Evolutionary conservation across 2,888 invertebrate genomes (phyloP).

Genomic region (Pharmacophagus antenor): DNA sequence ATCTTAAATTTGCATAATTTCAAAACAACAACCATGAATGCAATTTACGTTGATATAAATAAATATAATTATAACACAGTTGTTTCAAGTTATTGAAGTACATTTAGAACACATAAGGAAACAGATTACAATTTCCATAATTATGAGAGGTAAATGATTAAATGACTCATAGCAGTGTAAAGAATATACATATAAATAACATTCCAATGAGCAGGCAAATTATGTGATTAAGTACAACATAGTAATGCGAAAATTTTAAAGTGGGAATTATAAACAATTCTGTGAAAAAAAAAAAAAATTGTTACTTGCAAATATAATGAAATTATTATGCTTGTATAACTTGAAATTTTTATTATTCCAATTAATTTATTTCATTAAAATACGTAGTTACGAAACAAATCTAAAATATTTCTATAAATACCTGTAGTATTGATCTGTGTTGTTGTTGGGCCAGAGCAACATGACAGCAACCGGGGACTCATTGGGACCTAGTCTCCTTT

Average conservation of each 20-base stretch:
- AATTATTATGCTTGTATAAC: too few species aligned
- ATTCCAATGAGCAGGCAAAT: conserved; percentile 36
- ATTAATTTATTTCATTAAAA: too few species aligned
- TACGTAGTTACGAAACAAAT: background rate
- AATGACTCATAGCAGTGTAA: conserved; percentile 39
- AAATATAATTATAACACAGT: conserved; percentile 26
- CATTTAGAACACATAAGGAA: conserved; percentile 34
- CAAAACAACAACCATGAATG: conserved; percentile 25
- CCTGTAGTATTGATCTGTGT: conserved; percentile 80
- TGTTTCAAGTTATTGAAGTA: conserved; percentile 19
- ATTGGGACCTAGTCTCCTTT: conserved; percentile 89
- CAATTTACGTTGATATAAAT: conserved; percentile 17
- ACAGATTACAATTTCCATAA: conserved; percentile 34
- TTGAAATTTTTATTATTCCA: too few species aligned
- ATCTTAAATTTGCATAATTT: conserved; percentile 26
- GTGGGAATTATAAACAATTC: background rate
- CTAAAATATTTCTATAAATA: conserved; percentile 34
- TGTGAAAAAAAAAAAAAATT: background rate
- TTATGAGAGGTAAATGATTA: conserved; percentile 36
- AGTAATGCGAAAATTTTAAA: background rate
- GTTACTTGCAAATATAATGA: too few species aligned
- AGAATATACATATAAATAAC: conserved; percentile 39
- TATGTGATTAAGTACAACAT: background rate
- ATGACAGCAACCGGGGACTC: conserved; percentile 91
- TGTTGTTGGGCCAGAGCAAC: conserved; percentile 89